These are phyloP conservation scores for Drosophila silvestris DNA, from an alignment of 2,888 invertebrate species.

Conservation along the genomic window DNA sequence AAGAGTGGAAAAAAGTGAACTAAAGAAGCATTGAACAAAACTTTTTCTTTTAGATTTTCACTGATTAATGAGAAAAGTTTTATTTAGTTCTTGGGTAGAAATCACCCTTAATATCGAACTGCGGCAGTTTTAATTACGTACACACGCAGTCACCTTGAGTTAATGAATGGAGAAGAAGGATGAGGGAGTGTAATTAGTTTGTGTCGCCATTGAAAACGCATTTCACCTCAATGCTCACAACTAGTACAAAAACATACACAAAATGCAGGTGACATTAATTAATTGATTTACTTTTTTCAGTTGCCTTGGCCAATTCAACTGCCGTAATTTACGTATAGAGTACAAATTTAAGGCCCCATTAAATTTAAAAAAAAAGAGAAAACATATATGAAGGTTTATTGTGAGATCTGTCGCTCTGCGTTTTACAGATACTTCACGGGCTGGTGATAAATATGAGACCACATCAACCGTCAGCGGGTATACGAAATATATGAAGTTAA, in stretches of 20 bases:
- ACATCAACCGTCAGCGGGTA: constrained; percentile 93
- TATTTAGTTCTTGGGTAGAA: constrained; percentile 59
- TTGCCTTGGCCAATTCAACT: constrained; percentile 4
- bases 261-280: constrained; percentile 78
- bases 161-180: background rate
- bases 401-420: constrained; percentile 18
- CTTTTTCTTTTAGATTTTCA: constrained; percentile 81
- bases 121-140: constrained; percentile 79
- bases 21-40: constrained; percentile 66
- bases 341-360: constrained; percentile 32
- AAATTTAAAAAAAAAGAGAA: constrained; percentile 3
- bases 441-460: constrained; percentile 95
- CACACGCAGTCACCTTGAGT: constrained; percentile 39
- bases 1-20: constrained; percentile 9
- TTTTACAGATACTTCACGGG: constrained; percentile 87
- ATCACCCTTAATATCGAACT: constrained; percentile 55
- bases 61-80: constrained; percentile 83
- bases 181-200: constrained; percentile 66
- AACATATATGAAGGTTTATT: background rate
- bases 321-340: constrained; percentile 4
- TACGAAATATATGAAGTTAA: constrained; percentile 96
- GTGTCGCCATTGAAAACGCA: constrained; percentile 68
- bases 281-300: constrained; percentile 69
- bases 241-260: constrained; percentile 19
- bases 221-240: constrained; percentile 53